Conservation (phyloP, 1,140 invertebrate genomes). For the Zaprionus capensis region DNA sequence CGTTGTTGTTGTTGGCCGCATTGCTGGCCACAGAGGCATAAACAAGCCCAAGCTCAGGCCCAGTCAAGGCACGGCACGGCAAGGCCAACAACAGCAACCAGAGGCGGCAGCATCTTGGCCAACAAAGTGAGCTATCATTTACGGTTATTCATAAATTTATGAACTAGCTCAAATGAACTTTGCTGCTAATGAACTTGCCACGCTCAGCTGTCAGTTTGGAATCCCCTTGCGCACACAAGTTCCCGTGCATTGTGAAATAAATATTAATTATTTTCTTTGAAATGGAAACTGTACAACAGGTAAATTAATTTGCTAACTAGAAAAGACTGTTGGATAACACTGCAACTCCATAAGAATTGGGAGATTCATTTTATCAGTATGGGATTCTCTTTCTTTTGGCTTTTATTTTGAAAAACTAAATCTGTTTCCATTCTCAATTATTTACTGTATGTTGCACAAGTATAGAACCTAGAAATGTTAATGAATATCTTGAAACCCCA, state of each 20-base stretch:
- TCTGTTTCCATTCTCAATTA: too few species aligned
- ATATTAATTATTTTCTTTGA: slow-evolving; percentile 5
- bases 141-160: slow-evolving; percentile 31
- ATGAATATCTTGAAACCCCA: too few species aligned
- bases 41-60: slow-evolving; percentile 23
- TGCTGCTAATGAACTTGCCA: slow-evolving; percentile 26
- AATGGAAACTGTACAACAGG: neutral
- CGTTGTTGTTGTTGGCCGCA: slow-evolving; percentile 29
- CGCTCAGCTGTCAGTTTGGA: neutral
- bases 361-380: too few species aligned
- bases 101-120: slow-evolving; percentile 15
- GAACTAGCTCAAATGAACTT: slow-evolving; percentile 26
- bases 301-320: neutral
- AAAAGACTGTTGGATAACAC: neutral
- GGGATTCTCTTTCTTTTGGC: too few species aligned
- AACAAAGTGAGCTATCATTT: slow-evolving; percentile 43
- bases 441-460: too few species aligned
- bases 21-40: slow-evolving; percentile 45
- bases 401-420: too few species aligned
- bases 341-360: too few species aligned
- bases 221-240: neutral
- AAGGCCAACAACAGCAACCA: slow-evolving; percentile 14
- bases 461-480: too few species aligned
- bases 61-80: slow-evolving; percentile 1
- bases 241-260: neutral